Conservation (phyloP, 2,113 vertebrate species). For the Rhipidura dahli region DNA sequence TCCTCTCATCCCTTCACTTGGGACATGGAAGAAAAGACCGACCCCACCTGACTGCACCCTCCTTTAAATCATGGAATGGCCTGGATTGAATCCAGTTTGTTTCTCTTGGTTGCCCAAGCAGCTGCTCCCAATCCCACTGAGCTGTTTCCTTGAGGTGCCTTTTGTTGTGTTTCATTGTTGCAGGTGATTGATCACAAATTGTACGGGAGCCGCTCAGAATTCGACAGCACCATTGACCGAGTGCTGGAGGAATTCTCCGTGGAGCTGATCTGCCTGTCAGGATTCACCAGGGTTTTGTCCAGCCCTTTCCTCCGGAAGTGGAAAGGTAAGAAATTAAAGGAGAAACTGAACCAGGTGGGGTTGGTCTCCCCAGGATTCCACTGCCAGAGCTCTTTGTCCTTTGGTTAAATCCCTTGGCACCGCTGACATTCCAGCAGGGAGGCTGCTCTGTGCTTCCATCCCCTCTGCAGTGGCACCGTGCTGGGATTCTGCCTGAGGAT, state of each 20-base stretch:
- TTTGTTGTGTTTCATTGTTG: not conserved
- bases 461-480: not conserved
- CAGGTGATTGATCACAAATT: conserved; percentile 88
- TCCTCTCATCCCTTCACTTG: not conserved
- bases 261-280: conserved; percentile 85
- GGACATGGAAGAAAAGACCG: fast-evolving
- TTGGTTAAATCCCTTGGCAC: not conserved
- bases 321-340: conserved; percentile 71
- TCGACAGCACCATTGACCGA: conserved; percentile 82
- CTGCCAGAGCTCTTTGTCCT: not conserved
- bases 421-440: not conserved
- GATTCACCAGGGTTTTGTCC: conserved; percentile 86
- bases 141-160: not conserved
- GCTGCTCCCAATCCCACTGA: not conserved
- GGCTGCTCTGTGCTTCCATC: not conserved
- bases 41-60: not conserved
- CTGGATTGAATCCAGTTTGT: not conserved
- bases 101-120: not conserved
- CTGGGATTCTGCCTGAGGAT: not conserved
- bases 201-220: conserved; percentile 85
- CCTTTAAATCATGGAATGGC: not conserved
- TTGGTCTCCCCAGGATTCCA: not conserved
- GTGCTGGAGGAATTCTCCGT: conserved; percentile 85
- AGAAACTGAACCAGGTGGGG: not conserved
- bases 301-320: conserved; percentile 85